These are phyloP conservation scores for Asbolus verrucosus DNA, from an alignment of 1,140 invertebrate genomes.

Conservation along the genomic window DNA sequence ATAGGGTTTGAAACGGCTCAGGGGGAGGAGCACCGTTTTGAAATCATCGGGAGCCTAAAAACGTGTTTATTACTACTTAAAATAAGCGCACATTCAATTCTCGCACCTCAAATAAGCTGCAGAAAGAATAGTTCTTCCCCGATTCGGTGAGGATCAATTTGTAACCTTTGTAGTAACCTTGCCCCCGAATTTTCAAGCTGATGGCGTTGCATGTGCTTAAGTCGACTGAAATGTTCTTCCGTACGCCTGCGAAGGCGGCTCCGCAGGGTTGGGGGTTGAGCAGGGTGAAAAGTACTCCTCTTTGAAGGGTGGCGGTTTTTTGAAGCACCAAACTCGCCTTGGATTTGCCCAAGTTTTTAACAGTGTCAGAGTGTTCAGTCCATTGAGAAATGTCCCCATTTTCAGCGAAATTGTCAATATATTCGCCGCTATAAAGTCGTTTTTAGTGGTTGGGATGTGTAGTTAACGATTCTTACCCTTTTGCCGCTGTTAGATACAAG, in stretches of 20 bases:
- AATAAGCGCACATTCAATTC: not conserved
- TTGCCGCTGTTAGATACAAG: not conserved
- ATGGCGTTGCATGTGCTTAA: constrained; percentile 68
- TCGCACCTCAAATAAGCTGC: constrained; percentile 5
- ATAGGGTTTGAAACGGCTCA: constrained; percentile 36
- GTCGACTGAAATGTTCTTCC: constrained; percentile 67
- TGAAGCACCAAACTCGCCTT: constrained; percentile 73
- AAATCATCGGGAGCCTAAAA: constrained; percentile 31
- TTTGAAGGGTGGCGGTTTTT: constrained; percentile 71
- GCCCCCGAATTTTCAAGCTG: constrained; percentile 69
- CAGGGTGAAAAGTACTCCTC: constrained; percentile 75
- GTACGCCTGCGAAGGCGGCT: constrained; percentile 76
- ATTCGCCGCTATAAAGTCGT: not conserved
- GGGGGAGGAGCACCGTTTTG: not conserved
- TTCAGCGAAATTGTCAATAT: constrained; percentile 28
- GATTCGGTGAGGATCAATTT: constrained; percentile 31
- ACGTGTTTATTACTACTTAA: not conserved
- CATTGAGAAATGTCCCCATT: constrained; percentile 63
- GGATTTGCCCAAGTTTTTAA: constrained; percentile 74
- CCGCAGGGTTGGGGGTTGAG: constrained; percentile 78
- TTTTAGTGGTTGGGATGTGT: not conserved
- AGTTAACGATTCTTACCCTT: no score
- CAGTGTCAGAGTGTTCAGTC: constrained; percentile 75
- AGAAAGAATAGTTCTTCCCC: constrained; percentile 5
- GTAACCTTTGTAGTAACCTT: constrained; percentile 68